Evolutionary conservation across 2,888 invertebrate species (phyloP).

Genomic region (Zootermopsis nevadensis): DNA sequence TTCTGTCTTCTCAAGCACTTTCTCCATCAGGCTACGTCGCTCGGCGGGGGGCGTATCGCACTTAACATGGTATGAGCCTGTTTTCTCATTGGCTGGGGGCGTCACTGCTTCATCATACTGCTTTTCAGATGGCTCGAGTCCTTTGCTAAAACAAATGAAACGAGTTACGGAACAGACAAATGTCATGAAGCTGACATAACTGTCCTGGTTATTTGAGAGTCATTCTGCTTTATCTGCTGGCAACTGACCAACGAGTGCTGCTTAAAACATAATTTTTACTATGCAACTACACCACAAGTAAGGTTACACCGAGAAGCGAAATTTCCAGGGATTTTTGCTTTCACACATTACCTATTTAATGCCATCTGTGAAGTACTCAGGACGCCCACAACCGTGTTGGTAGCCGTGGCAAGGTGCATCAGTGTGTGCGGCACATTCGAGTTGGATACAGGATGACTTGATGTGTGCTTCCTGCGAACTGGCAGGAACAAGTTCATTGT

Average conservation of each 20-base stretch:
- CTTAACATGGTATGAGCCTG: slow-evolving; percentile 67
- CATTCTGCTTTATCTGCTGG: too few relatives aligned
- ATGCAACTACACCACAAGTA: too few relatives aligned
- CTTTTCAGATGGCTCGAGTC: neutral
- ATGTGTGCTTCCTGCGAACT: slow-evolving; percentile 55
- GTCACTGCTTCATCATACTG: neutral
- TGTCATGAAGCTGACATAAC: too few relatives aligned
- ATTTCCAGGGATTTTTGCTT: too few relatives aligned
- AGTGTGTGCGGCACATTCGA: slow-evolving; percentile 54
- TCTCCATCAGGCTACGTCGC: slow-evolving; percentile 69
- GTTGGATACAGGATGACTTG: slow-evolving; percentile 55
- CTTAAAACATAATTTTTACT: too few relatives aligned
- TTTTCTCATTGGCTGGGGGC: neutral
- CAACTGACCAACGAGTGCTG: too few relatives aligned
- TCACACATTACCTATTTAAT: neutral
- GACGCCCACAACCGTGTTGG: slow-evolving; percentile 59
- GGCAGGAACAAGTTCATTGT: slow-evolving; percentile 49
- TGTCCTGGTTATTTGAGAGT: too few relatives aligned
- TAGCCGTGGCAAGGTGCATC: slow-evolving; percentile 62
- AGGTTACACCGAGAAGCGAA: too few relatives aligned
- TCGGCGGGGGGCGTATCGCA: slow-evolving; percentile 73
- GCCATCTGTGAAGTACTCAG: slow-evolving; percentile 28
- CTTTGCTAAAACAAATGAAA: neutral
- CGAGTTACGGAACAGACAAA: too few relatives aligned
- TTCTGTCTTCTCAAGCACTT: slow-evolving; percentile 59